These are phyloP conservation scores for Stenotaenia linearis DNA, from an alignment of 2,888 invertebrate species.

Conservation along the genomic window DNA sequence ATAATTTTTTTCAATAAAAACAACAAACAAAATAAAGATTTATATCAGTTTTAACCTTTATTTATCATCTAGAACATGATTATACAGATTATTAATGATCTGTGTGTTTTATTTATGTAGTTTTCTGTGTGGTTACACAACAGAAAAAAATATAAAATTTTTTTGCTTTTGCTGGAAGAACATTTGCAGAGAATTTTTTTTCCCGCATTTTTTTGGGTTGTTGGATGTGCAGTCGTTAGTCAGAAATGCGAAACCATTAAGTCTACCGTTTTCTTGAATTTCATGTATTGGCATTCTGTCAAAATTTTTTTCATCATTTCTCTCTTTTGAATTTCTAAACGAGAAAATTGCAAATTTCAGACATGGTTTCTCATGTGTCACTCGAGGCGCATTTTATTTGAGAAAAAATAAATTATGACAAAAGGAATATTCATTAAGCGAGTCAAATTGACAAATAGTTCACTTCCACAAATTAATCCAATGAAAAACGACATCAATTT, in stretches of 20 bases:
- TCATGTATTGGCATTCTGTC: slow-evolving; percentile 19
- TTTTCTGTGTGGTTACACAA: no score
- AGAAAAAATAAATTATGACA: background rate
- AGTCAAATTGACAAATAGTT: background rate
- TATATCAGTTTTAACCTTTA: no score
- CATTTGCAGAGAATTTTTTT: no score
- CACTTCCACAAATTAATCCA: background rate
- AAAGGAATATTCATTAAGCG: background rate
- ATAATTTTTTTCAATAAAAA: no score
- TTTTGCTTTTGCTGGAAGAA: no score
- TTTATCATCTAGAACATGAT: no score
- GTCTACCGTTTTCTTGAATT: background rate
- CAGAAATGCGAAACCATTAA: background rate
- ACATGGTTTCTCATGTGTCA: slow-evolving; percentile 19
- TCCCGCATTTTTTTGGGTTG: background rate
- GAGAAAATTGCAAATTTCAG: slow-evolving; percentile 6
- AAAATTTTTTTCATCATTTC: background rate
- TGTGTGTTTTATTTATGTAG: no score
- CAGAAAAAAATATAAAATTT: no score
- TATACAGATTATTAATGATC: no score
- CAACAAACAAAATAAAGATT: no score
- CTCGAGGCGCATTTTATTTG: background rate
- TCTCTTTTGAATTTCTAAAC: background rate
- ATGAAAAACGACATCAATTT: background rate
- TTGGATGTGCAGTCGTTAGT: background rate